These are phyloP conservation scores for Lepetodrilus schrolli DNA, from an alignment of 2,888 invertebrate genomes.

Conservation along the genomic window DNA sequence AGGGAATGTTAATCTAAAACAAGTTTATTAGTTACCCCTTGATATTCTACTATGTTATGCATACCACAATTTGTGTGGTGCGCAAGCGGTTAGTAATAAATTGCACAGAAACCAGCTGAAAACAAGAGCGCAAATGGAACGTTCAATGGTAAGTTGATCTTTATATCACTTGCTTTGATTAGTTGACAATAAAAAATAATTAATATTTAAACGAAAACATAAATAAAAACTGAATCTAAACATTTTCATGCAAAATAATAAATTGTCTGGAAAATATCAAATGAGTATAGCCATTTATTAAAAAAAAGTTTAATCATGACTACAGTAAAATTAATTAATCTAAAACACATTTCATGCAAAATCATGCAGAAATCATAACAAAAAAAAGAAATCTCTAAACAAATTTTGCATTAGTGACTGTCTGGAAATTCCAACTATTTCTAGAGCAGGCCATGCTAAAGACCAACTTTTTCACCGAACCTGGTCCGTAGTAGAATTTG, in stretches of 20 bases:
- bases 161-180: conserved; percentile 9
- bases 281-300: neutral
- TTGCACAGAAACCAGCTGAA: neutral
- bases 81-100: neutral
- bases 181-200: too few relatives aligned
- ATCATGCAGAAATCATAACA: neutral
- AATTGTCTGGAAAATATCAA: neutral
- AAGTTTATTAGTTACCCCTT: too few relatives aligned
- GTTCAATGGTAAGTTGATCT: conserved; percentile 23
- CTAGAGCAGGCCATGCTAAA: conserved; percentile 13
- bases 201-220: neutral
- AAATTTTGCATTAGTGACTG: neutral
- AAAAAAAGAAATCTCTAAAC: too few relatives aligned
- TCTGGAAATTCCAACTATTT: neutral
- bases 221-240: neutral
- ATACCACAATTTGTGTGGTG: neutral
- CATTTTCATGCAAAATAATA: neutral
- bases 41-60: neutral
- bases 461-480: conserved; percentile 8
- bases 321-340: neutral
- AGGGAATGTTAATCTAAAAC: too few relatives aligned
- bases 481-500: neutral
- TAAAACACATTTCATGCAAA: neutral
- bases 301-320: neutral
- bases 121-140: neutral